Percentiles rank a stretch among this genome's conserved stretches.
Evolutionary conservation across 2,113 vertebrate species (phyloP).

Genomic region (Brachyhypopomus occidentalis): DNA sequence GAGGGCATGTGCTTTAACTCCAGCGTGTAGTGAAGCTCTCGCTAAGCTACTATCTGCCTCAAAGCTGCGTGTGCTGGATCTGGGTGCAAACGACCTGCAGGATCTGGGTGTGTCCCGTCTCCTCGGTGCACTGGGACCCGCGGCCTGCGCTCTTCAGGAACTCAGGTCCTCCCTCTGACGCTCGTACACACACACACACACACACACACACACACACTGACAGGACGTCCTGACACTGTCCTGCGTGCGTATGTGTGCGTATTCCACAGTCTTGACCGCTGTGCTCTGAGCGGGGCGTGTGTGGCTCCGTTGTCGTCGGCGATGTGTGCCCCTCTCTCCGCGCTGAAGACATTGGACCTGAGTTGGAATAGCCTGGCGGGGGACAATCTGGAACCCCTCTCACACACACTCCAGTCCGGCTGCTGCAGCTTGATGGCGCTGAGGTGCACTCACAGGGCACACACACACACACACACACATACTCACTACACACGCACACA

Average conservation of each 20-base stretch:
- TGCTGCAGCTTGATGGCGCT: constrained; percentile 62
- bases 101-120: constrained; percentile 64
- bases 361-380: constrained; percentile 42
- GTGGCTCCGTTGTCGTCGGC: constrained; percentile 27
- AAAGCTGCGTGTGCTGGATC: constrained; percentile 57
- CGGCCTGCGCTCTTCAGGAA: constrained; percentile 64
- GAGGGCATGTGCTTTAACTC: constrained; percentile 52
- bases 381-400: constrained; percentile 57
- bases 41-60: constrained; percentile 58
- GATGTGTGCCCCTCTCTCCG: constrained; percentile 33
- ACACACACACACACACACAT: neutral
- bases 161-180: constrained; percentile 54
- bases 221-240: neutral
- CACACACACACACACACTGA: constrained; percentile 8
- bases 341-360: constrained; percentile 60
- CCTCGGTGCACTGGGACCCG: constrained; percentile 59
- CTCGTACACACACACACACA: neutral
- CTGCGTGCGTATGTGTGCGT: constrained; percentile 25
- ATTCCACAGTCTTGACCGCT: constrained; percentile 29
- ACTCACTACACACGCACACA: neutral
- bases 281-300: constrained; percentile 24
- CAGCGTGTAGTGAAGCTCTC: constrained; percentile 59
- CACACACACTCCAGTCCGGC: constrained; percentile 57
- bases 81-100: constrained; percentile 57
- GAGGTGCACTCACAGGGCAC: constrained; percentile 49